These are phyloP conservation scores for Lycocerus yunnanus DNA, from an alignment of 2,888 invertebrate genomes.

Conservation along the genomic window DNA sequence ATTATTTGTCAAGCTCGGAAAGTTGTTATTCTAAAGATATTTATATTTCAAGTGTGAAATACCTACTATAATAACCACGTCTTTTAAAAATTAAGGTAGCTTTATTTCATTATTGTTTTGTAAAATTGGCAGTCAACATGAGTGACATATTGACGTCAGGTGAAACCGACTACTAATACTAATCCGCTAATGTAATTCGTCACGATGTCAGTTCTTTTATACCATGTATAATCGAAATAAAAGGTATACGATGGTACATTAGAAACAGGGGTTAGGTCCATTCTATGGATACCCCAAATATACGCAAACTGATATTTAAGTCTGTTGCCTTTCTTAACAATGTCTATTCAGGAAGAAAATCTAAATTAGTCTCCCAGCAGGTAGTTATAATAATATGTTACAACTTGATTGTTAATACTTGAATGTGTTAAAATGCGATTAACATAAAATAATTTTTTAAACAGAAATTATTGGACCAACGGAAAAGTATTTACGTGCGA, in stretches of 20 bases:
- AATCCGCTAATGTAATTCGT: constrained; percentile 55
- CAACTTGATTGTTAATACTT: neutral
- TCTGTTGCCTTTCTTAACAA: constrained; percentile 37
- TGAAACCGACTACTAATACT: constrained; percentile 48
- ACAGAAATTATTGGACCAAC: neutral
- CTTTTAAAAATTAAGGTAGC: neutral
- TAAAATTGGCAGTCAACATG: constrained; percentile 15
- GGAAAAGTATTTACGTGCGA: neutral
- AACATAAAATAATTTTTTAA: neutral
- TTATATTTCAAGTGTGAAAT: no score
- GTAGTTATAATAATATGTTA: neutral
- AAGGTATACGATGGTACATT: constrained; percentile 46
- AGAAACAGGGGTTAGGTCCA: constrained; percentile 41
- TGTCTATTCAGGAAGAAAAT: constrained; percentile 38
- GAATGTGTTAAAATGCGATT: neutral
- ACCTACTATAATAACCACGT: neutral
- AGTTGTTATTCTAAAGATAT: neutral
- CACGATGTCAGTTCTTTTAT: constrained; percentile 51
- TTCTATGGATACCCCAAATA: constrained; percentile 34
- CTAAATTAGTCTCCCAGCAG: constrained; percentile 1
- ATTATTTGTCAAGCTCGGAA: neutral
- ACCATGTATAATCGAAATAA: constrained; percentile 45
- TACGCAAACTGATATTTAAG: constrained; percentile 20
- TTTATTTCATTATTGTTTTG: neutral
- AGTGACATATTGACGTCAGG: constrained; percentile 49